Evolutionary conservation across 2,113 vertebrate genomes (phyloP).

Genomic region (Salminus brasiliensis): DNA sequence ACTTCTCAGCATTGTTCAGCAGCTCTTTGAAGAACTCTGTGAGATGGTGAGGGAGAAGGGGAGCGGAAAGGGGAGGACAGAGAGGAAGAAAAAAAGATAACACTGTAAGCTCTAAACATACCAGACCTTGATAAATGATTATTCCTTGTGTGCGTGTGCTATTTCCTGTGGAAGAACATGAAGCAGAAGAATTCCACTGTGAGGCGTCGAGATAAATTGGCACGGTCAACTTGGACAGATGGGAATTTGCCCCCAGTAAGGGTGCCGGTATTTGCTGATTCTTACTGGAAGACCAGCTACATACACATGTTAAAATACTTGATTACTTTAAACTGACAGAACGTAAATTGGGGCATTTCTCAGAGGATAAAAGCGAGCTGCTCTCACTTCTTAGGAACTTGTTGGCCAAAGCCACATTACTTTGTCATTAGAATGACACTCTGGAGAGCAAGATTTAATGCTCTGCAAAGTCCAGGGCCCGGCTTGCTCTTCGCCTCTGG

Average conservation of each 20-base stretch:
- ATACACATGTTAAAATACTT: not conserved
- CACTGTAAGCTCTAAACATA: not conserved
- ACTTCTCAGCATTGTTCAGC: conserved; percentile 88
- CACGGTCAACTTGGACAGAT: not conserved
- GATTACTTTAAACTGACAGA: not conserved
- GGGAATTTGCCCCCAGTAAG: not conserved
- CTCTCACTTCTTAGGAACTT: conserved; percentile 14
- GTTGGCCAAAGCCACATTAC: conserved; percentile 9
- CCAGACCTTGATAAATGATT: not conserved
- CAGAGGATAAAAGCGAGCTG: not conserved
- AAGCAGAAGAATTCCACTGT: not conserved
- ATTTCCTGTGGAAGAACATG: not conserved
- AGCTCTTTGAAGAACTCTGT: conserved; percentile 96
- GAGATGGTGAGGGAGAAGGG: conserved; percentile 21
- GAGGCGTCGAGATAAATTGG: not conserved
- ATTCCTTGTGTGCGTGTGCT: not conserved
- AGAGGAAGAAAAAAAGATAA: not conserved
- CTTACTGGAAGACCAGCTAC: not conserved
- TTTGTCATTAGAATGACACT: conserved; percentile 27
- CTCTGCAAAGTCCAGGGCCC: not conserved
- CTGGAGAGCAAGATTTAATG: conserved; percentile 32
- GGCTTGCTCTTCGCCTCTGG: conserved; percentile 5
- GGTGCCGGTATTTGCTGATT: too few relatives aligned
- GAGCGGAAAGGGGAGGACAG: not conserved
- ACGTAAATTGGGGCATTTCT: conserved; percentile 1